Percentiles rank a stretch among this genome's conserved stretches.
Conservation (phyloP, 2,888 invertebrate genomes). For the Perithous albicinctus region DNA sequence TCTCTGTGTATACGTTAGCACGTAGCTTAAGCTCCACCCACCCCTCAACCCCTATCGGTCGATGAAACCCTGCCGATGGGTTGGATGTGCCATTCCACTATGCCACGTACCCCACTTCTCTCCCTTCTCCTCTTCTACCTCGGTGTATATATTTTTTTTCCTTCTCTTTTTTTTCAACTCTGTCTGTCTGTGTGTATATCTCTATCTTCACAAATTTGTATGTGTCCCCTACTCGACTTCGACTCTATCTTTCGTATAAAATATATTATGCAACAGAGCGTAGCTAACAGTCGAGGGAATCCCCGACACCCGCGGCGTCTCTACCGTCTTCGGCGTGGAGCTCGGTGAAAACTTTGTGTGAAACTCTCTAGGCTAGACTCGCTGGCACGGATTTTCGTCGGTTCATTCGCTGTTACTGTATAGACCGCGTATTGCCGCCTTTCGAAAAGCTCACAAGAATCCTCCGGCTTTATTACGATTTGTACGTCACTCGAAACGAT, state of each 20-base stretch:
- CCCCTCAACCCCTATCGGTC: slow-evolving; percentile 78
- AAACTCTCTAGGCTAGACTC: neutral
- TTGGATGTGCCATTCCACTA: slow-evolving; percentile 72
- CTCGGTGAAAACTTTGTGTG: slow-evolving; percentile 5
- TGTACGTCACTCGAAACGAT: neutral
- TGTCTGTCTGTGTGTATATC: neutral
- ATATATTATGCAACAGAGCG: slow-evolving; percentile 70
- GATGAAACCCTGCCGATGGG: slow-evolving; percentile 81
- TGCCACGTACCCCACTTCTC: slow-evolving; percentile 22
- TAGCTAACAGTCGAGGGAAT: neutral
- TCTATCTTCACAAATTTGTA: neutral
- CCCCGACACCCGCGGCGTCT: neutral
- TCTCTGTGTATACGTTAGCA: slow-evolving; percentile 67
- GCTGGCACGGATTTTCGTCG: slow-evolving; percentile 7
- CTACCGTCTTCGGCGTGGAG: neutral
- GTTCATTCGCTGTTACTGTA: neutral
- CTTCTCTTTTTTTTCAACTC: too few species aligned
- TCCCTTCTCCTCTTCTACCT: neutral
- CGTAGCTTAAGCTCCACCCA: slow-evolving; percentile 80
- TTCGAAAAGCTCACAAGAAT: neutral
- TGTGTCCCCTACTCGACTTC: slow-evolving; percentile 9
- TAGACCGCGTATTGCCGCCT: neutral
- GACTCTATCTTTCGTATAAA: slow-evolving; percentile 47
- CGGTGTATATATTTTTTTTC: neutral
- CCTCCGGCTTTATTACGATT: neutral